Evolutionary conservation across 1,140 invertebrate genomes (phyloP), one percentile per base, ranked within the genome.

Genomic region (Carcinoscorpius rotundicauda): DNA sequence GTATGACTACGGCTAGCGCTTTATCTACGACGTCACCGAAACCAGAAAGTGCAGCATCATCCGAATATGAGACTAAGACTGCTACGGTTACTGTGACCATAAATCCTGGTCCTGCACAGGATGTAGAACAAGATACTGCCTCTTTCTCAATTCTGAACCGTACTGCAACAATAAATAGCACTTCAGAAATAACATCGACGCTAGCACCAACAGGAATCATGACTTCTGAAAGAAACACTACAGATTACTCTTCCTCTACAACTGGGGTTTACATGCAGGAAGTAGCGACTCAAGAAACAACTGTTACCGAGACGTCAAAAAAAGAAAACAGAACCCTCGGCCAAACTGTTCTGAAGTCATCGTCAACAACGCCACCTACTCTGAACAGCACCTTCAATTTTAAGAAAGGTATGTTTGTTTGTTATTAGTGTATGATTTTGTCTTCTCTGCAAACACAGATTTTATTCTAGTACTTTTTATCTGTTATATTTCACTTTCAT

Each of bases 1-100:
- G 55, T 9, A 61, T 49, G 11, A 57, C 52, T 49, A 62, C 6
- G 8, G 50, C 50, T 10, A 59, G 57, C 58, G 5, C 50, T 59
- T n/a, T 57, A n/a, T 49, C 51, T 11, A 10, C 56, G n/a, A 48
- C 49, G 48, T n/a, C 66, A 5, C n/a, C 58, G 4, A 58, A 52
- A 53, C n/a, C 69, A 58, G 63, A 52, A n/a, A 52, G 64, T 57
- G 68, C 75, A 10, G 70, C 70, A 61, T 72, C 70, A 8, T 73
- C 71, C 10, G 63, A 29, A 29, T 29, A 29, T 29, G 29, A 29
- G 29, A 29, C 29, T 29, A 29, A 29, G 29, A 29, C 71, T 55
- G 66, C 63, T 57, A 57, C 69, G 6, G 60, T 62, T 52, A 62
- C 65, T 69, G 55, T 67, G 6, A 64, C 67, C 9, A 55, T 58